Evolutionary conservation across 2,113 vertebrate species (phyloP), one percentile per base, ranked within the genome.

Genomic region (Ciconia boyciana): DNA sequence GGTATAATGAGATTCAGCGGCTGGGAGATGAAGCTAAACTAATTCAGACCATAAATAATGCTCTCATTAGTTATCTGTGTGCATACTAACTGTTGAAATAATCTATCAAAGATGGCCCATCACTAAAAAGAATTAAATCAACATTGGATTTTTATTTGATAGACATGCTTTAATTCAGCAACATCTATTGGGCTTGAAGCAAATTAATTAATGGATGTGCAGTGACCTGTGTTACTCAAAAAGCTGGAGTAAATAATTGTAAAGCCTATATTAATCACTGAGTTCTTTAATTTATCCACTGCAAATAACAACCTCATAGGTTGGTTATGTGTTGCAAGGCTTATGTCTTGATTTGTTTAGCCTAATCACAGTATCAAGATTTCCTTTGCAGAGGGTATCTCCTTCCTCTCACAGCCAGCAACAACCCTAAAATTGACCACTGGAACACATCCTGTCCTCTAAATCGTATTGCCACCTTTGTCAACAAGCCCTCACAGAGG

Each of bases 41-140:
- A 95, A 91, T 94, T 95, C 70, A 77, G 75, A 88, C 54, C 78
- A 17, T 88, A 96, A 96, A 95, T 94, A 97, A 95, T 90, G 78
- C 62, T 92, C 46, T 96, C 62, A 90, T 95, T 94, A 95, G 54
- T 90, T 83, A 72, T 91, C 58, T 77, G 41, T 77, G 74, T 88
- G 89, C 25, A 85, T 77, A 83, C 36, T 80, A 90, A 80, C 49
- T 46, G 49, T 76, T 83, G 84, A 80, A 96, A 92, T 88, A 83
- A 93, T 96, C 78, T 94, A 85, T 94, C 74, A 88, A 80, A 74
- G 8, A 78, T 20, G 91, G 34, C 7, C 54, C 36, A 51, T 90
- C 58, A 88, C 49, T 72, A 76, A 90, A 91, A 94, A 91, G 1
- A 84, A 83, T 79, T 83, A 93, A 93, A 82, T 83, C 75, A 88